A percentile compares a stretch with the other conserved stretches of the same genome.
Conservation (phyloP, 2,113 vertebrate genomes). For the Grallaria varia region DNA sequence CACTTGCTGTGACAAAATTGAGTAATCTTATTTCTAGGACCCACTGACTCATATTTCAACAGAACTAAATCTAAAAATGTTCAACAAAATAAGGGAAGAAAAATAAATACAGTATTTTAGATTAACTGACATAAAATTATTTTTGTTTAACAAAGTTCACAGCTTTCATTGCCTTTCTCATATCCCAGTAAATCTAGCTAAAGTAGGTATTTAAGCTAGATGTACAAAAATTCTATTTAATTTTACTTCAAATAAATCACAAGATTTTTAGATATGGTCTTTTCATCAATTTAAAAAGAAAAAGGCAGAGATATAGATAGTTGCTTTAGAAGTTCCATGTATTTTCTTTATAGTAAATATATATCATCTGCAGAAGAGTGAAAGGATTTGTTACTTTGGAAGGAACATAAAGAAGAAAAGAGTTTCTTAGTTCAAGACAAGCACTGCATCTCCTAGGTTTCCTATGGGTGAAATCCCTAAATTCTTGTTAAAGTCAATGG, state of each 20-base stretch:
- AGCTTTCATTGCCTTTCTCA: not conserved
- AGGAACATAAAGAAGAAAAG: not conserved
- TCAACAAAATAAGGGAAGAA: not conserved
- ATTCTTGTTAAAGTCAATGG: not conserved
- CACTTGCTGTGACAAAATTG: not conserved
- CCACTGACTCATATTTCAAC: not conserved
- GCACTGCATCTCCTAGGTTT: not conserved
- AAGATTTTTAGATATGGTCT: not conserved
- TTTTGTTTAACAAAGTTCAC: not conserved
- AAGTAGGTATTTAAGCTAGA: not conserved
- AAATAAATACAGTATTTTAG: not conserved
- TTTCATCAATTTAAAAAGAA: not conserved
- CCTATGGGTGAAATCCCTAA: not conserved
- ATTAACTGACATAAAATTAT: not conserved
- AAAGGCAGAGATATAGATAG: accelerated
- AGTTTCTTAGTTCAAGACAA: not conserved
- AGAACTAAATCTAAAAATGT: not conserved
- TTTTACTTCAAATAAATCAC: not conserved
- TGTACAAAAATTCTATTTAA: not conserved
- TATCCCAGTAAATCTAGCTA: not conserved
- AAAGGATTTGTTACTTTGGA: not conserved
- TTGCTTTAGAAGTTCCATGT: not conserved
- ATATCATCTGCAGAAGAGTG: not conserved
- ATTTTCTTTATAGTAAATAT: not conserved
- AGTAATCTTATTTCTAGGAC: not conserved